Evolutionary conservation across 2,888 invertebrate genomes (phyloP), one percentile per base, ranked within the genome.

Genomic region (Eledona agricola): DNA sequence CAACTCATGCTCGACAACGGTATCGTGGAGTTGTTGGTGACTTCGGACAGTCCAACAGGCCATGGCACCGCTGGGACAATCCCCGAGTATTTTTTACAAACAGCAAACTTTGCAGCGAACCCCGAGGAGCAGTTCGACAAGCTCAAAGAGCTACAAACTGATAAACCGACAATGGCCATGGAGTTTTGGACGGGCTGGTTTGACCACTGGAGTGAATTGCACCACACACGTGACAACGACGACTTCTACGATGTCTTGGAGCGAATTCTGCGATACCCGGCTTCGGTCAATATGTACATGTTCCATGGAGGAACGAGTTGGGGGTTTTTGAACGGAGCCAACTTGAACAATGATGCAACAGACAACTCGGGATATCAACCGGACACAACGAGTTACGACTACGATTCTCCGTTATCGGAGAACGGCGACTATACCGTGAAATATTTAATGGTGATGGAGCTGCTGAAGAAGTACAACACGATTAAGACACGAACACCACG

Each of bases 241-340:
- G 55, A 51, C 13, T 75, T 70, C 56, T 53, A 47, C 7, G 49
- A 62, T n/a, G 58, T 64, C 12, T 62, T 68, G 5, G 63, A 71
- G 46, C 35, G 53, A 4, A 74, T 75, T 37, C 42, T 75, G 6
- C 52, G 57, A 11, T 72, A 64, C 51, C 73, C 73, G 1, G 65
- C 73, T 4, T 72, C 87, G 40, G 85, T 95, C 10, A 96, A 93
- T 69, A 84, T 95, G 63, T 96, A 95, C 71, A 91, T 96, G 89
- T 94, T 93, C 75, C 88, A 86, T 66, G 96, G 96, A 10, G 94
- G 95, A 42, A 90, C 90, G 1, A 93, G 90, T 68, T 91, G 88
- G 69, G 91, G 85, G 53, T 92, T 87, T 43, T 55, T 68, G 20
- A 69, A 70, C 35, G 69, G 69, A n/a, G 65, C 55, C 28, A 67